phyloP scores from a whole-genome alignment of 2,888 invertebrate species.

The Melinopterus prodromus region DNA sequence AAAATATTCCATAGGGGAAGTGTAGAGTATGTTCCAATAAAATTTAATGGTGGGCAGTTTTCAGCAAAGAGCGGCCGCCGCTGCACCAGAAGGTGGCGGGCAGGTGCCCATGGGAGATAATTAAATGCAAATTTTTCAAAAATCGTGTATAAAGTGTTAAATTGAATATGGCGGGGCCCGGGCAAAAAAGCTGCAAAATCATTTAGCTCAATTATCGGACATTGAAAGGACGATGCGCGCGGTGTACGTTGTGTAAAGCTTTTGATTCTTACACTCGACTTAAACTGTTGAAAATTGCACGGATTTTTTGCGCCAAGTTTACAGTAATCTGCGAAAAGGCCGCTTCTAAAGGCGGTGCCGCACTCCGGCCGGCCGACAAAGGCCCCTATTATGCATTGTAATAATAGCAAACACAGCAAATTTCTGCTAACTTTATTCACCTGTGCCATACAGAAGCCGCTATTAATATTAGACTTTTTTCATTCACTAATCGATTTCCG shows the following conservation, averaged over 20 bases:
- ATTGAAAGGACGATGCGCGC: constrained; percentile 21
- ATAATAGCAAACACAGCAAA: constrained; percentile 30
- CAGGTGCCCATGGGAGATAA: constrained; percentile 7
- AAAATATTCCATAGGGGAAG: neutral
- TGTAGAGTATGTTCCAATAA: neutral
- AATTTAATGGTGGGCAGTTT: neutral
- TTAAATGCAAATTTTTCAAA: constrained; percentile 27
- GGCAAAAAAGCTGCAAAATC: constrained; percentile 28
- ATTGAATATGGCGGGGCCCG: constrained; percentile 19
- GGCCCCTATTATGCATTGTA: constrained; percentile 26
- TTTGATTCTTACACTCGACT: constrained; percentile 24
- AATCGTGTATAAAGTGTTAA: constrained; percentile 25
- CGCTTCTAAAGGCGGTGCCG: constrained; percentile 14
- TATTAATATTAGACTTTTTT: neutral
- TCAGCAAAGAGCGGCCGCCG: constrained; percentile 11
- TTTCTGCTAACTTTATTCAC: constrained; percentile 30
- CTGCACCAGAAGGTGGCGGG: neutral
- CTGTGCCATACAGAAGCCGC: neutral
- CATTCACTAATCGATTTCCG: neutral
- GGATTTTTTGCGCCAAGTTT: constrained; percentile 28
- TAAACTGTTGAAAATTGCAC: constrained; percentile 30
- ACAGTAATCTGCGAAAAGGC: constrained; percentile 26
- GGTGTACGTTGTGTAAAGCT: constrained; percentile 28
- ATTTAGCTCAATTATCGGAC: constrained; percentile 28
- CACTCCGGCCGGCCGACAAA: constrained; percentile 22